Base-by-base conservation (phyloP, 92 coral and sea anemone species). In the Micromussa lordhowensis region DNA sequence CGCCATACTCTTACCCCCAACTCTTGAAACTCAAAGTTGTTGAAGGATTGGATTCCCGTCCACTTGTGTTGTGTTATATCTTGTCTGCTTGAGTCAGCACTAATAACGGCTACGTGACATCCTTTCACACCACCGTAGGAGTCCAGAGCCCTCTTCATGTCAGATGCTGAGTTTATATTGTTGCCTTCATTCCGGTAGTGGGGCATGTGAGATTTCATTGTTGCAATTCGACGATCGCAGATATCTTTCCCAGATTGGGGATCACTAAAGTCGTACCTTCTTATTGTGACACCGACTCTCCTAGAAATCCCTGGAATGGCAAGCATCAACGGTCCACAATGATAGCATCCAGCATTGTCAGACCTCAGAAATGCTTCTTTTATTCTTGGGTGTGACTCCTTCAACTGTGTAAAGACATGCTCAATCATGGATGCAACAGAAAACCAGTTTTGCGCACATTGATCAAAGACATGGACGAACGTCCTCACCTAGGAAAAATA, bases 41-140 rank as follows among this genome's bases (percentile, higher is more conserved):
- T 83, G 69, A 82, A 78, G 75, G 89, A 77, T 44, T 87, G 91
- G 26, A 91, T 88, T 54, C 94, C 94, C 57, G 87, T 77, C 94
- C 91, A 88, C 54, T 66, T 91, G 84, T 91, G 91, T n/a, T n/a
- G n/a, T n/a, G n/a, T n/a, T n/a, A n/a, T n/a, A n/a, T n/a, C n/a
- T n/a, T n/a, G n/a, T n/a, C n/a, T 88, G 35, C 93, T 72, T 14
- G 72, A 74, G 63, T 93, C 90, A 21, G 87, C 79, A 24, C 83
- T 76, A 77, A 80, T 91, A 61, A 90, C 95, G 74, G 93, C 84
- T 35, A 66, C 87, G 31, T 74, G 75, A 57, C 92, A 92, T 64
- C 92, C 91, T 71, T 92, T 85, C 68, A 93, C 93, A 68, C 92
- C 90, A 78, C 93, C 92, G 76, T 93, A 84, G 26, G 93, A 87